Evolutionary conservation across 1,140 invertebrate genomes (phyloP).

Genomic region (Nylanderia fulva): DNA sequence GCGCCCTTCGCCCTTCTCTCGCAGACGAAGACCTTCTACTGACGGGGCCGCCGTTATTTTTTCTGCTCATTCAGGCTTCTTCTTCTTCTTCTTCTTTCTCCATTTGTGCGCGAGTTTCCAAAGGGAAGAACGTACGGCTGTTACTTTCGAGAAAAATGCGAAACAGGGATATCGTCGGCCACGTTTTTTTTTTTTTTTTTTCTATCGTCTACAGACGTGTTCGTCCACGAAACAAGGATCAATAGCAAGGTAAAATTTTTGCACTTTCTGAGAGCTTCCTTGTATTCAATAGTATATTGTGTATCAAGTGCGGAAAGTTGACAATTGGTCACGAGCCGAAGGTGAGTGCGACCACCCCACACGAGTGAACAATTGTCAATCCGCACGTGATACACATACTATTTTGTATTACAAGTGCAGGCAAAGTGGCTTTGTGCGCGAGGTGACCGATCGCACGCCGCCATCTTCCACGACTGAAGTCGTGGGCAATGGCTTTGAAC

Average conservation of each 20-base stretch:
- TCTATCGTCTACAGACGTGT: background rate
- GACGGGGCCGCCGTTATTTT: constrained; percentile 46
- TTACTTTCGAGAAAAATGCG: constrained; percentile 42
- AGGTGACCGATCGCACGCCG: no score
- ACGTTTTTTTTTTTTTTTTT: background rate
- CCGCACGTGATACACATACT: no score
- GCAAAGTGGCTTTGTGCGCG: no score
- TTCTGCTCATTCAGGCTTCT: constrained; percentile 25
- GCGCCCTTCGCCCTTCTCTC: constrained; percentile 9
- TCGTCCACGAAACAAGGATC: background rate
- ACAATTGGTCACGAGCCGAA: no score
- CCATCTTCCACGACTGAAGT: no score
- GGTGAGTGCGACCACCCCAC: no score
- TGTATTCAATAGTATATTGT: no score
- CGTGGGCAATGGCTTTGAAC: no score
- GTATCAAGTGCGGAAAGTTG: no score
- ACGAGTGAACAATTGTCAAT: no score
- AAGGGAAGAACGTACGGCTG: background rate
- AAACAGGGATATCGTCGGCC: constrained; percentile 6
- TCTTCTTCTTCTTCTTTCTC: background rate
- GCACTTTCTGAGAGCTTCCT: background rate
- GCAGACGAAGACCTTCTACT: constrained; percentile 11
- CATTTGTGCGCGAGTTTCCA: constrained; percentile 27
- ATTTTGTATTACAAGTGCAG: no score
- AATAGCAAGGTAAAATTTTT: constrained; percentile 1